Percentiles rank a stretch among this genome's conserved stretches.
Conservation (phyloP, 2,888 invertebrate species). For the Harpalus rufipes region DNA sequence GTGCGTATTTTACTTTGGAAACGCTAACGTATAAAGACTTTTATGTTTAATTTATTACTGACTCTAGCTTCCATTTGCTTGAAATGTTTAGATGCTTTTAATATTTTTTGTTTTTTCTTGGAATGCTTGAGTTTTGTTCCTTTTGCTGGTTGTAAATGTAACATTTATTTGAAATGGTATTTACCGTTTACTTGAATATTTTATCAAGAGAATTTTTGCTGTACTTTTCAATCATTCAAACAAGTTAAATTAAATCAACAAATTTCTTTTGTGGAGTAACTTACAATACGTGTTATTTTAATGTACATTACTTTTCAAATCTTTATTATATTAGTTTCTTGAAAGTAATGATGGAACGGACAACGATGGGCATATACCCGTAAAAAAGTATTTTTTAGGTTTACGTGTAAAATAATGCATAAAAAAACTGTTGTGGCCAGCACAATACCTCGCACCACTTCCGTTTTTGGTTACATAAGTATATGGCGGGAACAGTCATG, state of each 20-base stretch:
- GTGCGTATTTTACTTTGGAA: constrained; percentile 33
- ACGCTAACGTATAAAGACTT: constrained; percentile 32
- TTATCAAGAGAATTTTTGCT: background rate
- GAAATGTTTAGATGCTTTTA: constrained; percentile 44
- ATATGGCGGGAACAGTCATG: too few relatives aligned
- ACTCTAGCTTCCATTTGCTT: constrained; percentile 44
- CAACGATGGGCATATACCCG: too few relatives aligned
- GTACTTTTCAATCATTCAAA: background rate
- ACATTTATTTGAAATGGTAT: constrained; percentile 6
- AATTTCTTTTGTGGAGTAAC: too few relatives aligned
- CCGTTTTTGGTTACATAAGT: too few relatives aligned
- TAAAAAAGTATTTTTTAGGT: too few relatives aligned
- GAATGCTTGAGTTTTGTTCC: constrained; percentile 18
- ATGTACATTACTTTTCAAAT: too few relatives aligned
- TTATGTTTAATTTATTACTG: constrained; percentile 48
- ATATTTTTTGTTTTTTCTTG: constrained; percentile 19
- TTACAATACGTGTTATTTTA: too few relatives aligned
- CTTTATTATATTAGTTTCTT: too few relatives aligned
- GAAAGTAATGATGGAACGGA: too few relatives aligned
- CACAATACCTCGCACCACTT: too few relatives aligned
- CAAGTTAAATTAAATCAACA: background rate
- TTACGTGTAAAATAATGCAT: too few relatives aligned
- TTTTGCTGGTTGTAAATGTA: constrained; percentile 17
- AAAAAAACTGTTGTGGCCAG: too few relatives aligned
- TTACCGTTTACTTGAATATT: background rate